Evolutionary conservation across 2,888 invertebrate genomes (phyloP), one percentile per base, ranked within the genome.

Genomic region (Glyphotaelius pellucidus): DNA sequence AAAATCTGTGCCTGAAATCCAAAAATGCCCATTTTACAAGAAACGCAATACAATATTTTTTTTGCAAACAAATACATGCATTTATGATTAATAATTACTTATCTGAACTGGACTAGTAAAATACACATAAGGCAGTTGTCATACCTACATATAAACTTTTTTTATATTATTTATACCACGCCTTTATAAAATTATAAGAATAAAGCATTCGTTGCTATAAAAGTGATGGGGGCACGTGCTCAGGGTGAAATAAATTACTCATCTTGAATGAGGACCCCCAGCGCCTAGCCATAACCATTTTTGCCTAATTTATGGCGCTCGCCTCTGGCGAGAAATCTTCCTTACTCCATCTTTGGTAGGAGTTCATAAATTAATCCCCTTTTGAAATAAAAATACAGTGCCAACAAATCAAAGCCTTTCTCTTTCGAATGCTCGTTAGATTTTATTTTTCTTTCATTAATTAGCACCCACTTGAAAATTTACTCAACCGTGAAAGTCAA

Each of bases 351-450:
- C 25, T 67, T 67, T 67, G 67, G 67, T 67, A 67, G 67, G 67
- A 67, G 67, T 67, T 67, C 67, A 67, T 67, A n/a, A 67, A 67
- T 52, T 67, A 67, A 67, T 67, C 67, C 67, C n/a, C 25, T n/a
- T 67, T 67, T 67, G 25, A 67, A 67, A 67, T 67, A 67, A 67
- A 67, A 67, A 67, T n/a, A n/a, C 67, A 25, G 19, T 7, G 81
- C 32, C 81, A 31, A 32, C 81, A 81, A 81, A 81, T 81, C 81
- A 81, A 30, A 15, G 32, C 81, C 81, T 81, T 81, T 81, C 81
- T 81, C 81, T 81, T 81, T 32, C 32, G 81, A 81, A 32, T 81
- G 81, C 31, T 32, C 81, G 67, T 67, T 67, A 67, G 67, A 67
- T 67, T 67, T 67, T 67, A 67, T 67, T 67, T 67, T 67, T 67